These are phyloP conservation scores for Tanytarsus gracilentus DNA, from an alignment of 2,888 invertebrate species.

Conservation along the genomic window DNA sequence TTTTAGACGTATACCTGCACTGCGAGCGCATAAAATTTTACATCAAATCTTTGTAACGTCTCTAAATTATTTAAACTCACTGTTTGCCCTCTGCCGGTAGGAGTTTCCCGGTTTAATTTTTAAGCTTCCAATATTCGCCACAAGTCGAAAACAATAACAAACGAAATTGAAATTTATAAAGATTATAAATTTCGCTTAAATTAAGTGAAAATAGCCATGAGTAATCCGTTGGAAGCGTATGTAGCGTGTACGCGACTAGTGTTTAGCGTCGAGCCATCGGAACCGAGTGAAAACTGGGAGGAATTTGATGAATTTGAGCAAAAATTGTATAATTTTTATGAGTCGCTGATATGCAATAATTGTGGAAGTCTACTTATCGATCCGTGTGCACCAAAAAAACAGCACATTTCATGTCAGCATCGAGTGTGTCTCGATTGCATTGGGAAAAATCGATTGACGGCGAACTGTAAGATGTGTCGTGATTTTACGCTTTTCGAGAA, in stretches of 20 bases:
- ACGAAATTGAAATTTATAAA: too few species aligned
- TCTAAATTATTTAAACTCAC: too few species aligned
- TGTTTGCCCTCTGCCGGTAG: too few species aligned
- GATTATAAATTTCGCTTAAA: not conserved
- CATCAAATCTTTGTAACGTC: too few species aligned
- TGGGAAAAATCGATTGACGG: slow-evolving; percentile 74
- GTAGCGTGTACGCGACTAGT: slow-evolving; percentile 2
- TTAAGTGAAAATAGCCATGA: not conserved
- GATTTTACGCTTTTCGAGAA: slow-evolving; percentile 74
- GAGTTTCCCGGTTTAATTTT: too few species aligned
- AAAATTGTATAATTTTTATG: not conserved
- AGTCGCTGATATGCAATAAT: slow-evolving; percentile 81
- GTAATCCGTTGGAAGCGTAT: slow-evolving; percentile 2
- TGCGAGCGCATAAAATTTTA: too few species aligned
- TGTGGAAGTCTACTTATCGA: slow-evolving; percentile 75
- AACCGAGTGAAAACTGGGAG: slow-evolving; percentile 7
- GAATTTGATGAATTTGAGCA: slow-evolving; percentile 14
- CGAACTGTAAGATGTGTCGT: slow-evolving; percentile 76
- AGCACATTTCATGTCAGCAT: slow-evolving; percentile 66
- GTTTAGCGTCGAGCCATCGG: not conserved
- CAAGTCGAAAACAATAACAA: too few species aligned
- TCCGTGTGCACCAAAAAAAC: slow-evolving; percentile 66
- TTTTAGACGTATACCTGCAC: too few species aligned
- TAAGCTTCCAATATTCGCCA: too few species aligned
- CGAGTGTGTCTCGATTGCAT: slow-evolving; percentile 78